Base-by-base conservation (phyloP, 2,888 invertebrate genomes). In the Abscondita cerata region DNA sequence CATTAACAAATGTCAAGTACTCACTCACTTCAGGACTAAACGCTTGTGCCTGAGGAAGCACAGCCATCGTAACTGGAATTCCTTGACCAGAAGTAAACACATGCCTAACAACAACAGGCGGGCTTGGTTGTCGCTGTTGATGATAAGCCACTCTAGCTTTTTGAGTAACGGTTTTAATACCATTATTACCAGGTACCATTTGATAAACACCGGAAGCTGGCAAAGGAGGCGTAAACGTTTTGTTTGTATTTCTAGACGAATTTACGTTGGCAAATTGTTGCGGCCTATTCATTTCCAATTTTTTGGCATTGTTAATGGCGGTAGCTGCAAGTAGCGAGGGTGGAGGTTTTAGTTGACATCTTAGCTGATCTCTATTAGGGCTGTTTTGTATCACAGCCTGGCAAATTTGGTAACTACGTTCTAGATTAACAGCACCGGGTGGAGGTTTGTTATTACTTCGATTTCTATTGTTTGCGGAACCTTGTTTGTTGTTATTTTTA, bases 321-420 rank as follows among this genome's bases (percentile, higher is more conserved):
- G 75, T 76, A 2, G 78, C 82, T 16, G 86, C 85, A 52, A 92
- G 82, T 64, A 92, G 83, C 62, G 92, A 90, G 1, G 94, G 93
- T 11, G 94, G 94, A 41, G 94, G 94, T 68, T 93, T 90, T 70
- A 95, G 80, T 77, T 95, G 95, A 4, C 91, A 91, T 59, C 92
- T 88, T 48, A 95, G 80, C 72, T 93, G 93, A 76, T 95, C 93
- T 13, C 95, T 85, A 81, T 95, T 95, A 0, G 94, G 94, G 76
- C 95, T 96, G 80, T 94, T 95, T 81, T 95, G 95, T 68, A 97
- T 93, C n/a, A 92, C 92, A 41, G 92, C 92, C 80, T 92, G 92
- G 74, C 93, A 94, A 72, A 97, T 97, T 82, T 96, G 96, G 80
- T 96, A 95, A 77, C 96, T 96, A 58, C 97, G 87, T 78, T 96